These are phyloP conservation scores for Cotesia chilonis DNA, from an alignment of 1,140 invertebrate genomes.

Conservation along the genomic window DNA sequence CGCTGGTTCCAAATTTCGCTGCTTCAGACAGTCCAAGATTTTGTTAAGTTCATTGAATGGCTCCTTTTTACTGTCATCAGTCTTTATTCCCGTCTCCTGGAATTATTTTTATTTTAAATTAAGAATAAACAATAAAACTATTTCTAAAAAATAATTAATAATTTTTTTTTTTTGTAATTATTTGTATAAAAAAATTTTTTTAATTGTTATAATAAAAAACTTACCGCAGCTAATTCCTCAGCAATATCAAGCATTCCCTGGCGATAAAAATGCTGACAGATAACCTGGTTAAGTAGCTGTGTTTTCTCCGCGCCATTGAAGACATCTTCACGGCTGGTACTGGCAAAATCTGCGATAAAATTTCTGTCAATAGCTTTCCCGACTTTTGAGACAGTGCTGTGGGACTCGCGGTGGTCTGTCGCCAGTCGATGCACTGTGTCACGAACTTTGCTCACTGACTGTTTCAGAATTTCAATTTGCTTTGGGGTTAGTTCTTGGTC, in stretches of 20 bases:
- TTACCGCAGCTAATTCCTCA: slow-evolving; percentile 77
- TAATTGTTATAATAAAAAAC: slow-evolving; percentile 3
- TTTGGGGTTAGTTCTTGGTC: slow-evolving; percentile 72
- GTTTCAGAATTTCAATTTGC: slow-evolving; percentile 75
- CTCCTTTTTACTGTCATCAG: slow-evolving; percentile 77
- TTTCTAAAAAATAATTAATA: too few species aligned
- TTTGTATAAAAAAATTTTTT: too few species aligned
- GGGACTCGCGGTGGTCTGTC: slow-evolving; percentile 79
- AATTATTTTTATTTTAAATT: slow-evolving; percentile 32
- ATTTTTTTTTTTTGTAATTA: too few species aligned
- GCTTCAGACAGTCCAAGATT: slow-evolving; percentile 83
- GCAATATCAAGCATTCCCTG: slow-evolving; percentile 92
- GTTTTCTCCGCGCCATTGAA: slow-evolving; percentile 83
- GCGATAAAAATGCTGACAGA: slow-evolving; percentile 94
- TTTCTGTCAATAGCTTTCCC: slow-evolving; percentile 96
- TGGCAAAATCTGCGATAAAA: slow-evolving; percentile 90
- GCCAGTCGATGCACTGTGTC: slow-evolving; percentile 80
- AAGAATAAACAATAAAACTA: neutral
- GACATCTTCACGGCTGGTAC: slow-evolving; percentile 85
- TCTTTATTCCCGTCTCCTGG: slow-evolving; percentile 78
- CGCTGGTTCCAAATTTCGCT: slow-evolving; percentile 81
- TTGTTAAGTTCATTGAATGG: slow-evolving; percentile 87
- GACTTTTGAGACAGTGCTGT: slow-evolving; percentile 94
- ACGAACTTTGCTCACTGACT: slow-evolving; percentile 76
- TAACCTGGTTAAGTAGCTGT: slow-evolving; percentile 90